Evolutionary conservation across 2,888 invertebrate species (phyloP), one percentile per base, ranked within the genome.

Genomic region (Dolichomitus sp.): DNA sequence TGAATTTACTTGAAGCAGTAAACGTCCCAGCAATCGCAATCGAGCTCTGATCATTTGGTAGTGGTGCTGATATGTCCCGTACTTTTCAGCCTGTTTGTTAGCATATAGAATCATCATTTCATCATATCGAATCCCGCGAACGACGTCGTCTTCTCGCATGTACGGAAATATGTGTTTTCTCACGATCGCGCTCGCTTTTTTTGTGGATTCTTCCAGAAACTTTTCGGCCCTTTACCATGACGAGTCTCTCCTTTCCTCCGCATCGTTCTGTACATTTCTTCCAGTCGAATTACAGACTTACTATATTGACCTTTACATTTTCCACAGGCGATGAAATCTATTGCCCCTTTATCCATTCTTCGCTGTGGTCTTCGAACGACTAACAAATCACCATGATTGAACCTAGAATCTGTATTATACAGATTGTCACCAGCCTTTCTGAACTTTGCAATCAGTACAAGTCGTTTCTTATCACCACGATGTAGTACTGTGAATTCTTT

Each of bases 1-100:
- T 11, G 40, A 45, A 76, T 81, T 84, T 2, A 81, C 57, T 7
- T 72, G 42, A 6, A 63, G 2, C 5, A 87, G 17, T 70, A 87
- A 84, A 37, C 85, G 77, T 50, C 86, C 83, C 23, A 86, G 50
- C 30, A 81, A 61, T 14, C 85, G 78, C 17, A 86, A n/a, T 54
- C 83, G 66, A n/a, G 80, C 75, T 19, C 87, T 54, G 42, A 86
- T 77, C 65, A 75, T 81, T 57, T 81, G 76, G 30, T 77, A 85
- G 12, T 79, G 72, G n/a, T 85, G 75, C 33, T 83, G 81, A 40
- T 85, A 59, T 27, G 37, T 63, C 11, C 80, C 68, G 50, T 80
- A 81, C 27, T 80, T 74, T 50, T 82, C 68, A 69, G 80, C 66
- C 59, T 81, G 72, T 50, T 84, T 81, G 57, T 86, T 86, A 11